Evolutionary conservation across 1,140 invertebrate genomes (phyloP).

Genomic region (Drosophila truncata): DNA sequence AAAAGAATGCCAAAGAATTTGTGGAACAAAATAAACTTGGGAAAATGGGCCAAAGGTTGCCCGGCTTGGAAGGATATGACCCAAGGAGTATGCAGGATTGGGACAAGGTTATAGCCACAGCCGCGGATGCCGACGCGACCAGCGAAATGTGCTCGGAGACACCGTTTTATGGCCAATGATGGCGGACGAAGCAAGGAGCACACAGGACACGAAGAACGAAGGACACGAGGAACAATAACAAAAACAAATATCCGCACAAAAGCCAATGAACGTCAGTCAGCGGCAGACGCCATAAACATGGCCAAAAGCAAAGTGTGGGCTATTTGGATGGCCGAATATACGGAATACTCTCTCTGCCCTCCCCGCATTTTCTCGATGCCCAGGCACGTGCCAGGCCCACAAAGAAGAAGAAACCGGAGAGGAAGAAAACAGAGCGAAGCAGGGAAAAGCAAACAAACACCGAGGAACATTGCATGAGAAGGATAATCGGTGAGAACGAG

Average conservation of each 20-base stretch:
- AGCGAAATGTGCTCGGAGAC: constrained; percentile 67
- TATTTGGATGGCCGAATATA: not conserved
- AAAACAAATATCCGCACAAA: constrained; percentile 72
- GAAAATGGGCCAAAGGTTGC: constrained; percentile 37
- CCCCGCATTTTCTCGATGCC: constrained; percentile 1
- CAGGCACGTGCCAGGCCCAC: constrained; percentile 25
- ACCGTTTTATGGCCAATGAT: constrained; percentile 69
- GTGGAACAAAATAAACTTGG: constrained; percentile 73
- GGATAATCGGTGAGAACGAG: constrained; percentile 44
- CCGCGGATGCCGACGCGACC: constrained; percentile 59
- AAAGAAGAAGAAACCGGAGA: not conserved
- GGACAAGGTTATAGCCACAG: constrained; percentile 57
- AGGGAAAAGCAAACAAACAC: constrained; percentile 21
- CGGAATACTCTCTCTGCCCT: not conserved
- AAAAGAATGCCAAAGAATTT: constrained; percentile 61
- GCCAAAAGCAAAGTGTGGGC: constrained; percentile 24
- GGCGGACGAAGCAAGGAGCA: constrained; percentile 5
- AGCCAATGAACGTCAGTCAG: constrained; percentile 73
- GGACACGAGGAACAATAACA: constrained; percentile 70
- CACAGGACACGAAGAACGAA: constrained; percentile 25
- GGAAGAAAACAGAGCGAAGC: constrained; percentile 14
- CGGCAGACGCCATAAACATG: constrained; percentile 42
- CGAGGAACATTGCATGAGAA: constrained; percentile 39
- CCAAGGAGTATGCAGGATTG: constrained; percentile 31
- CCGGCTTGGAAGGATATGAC: constrained; percentile 14